Conservation (phyloP, 2,113 vertebrate genomes). For the Oriolus oriolus region DNA sequence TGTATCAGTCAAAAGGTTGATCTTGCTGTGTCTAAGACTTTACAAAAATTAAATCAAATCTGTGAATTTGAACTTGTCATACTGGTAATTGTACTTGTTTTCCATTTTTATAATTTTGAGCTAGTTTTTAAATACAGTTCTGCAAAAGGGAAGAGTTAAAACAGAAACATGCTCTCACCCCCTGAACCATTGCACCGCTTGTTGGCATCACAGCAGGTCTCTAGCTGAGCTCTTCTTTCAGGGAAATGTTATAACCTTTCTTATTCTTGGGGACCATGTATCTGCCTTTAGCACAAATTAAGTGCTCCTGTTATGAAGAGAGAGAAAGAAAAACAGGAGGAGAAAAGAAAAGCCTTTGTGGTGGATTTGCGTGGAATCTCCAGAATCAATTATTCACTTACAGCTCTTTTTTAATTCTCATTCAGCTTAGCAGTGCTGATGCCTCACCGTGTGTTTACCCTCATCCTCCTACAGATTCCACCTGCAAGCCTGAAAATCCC, state of each 20-base stretch:
- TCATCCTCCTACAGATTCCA: constrained; percentile 26
- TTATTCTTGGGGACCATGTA: background rate
- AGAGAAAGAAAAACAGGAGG: background rate
- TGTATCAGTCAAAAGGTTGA: background rate
- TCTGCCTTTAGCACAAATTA: constrained; percentile 17
- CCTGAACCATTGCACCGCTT: background rate
- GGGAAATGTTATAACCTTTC: background rate
- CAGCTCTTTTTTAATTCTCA: constrained; percentile 29
- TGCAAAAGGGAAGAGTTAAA: background rate
- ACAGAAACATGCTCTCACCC: background rate
- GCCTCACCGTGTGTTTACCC: constrained; percentile 5
- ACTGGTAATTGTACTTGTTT: background rate
- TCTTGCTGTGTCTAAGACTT: background rate
- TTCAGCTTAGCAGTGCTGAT: constrained; percentile 36
- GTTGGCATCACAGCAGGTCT: background rate
- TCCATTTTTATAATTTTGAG: background rate
- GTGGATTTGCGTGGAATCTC: constrained; percentile 50
- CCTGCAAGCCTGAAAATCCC: constrained; percentile 45
- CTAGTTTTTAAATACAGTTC: background rate
- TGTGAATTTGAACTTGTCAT: background rate
- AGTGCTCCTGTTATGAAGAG: constrained; percentile 1
- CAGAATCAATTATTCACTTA: background rate
- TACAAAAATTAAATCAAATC: background rate
- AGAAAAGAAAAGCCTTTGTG: constrained; percentile 20
- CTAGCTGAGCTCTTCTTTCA: background rate